These are phyloP conservation scores for Glaucopsyche alexis DNA, from an alignment of 2,888 invertebrate species.

Conservation along the genomic window DNA sequence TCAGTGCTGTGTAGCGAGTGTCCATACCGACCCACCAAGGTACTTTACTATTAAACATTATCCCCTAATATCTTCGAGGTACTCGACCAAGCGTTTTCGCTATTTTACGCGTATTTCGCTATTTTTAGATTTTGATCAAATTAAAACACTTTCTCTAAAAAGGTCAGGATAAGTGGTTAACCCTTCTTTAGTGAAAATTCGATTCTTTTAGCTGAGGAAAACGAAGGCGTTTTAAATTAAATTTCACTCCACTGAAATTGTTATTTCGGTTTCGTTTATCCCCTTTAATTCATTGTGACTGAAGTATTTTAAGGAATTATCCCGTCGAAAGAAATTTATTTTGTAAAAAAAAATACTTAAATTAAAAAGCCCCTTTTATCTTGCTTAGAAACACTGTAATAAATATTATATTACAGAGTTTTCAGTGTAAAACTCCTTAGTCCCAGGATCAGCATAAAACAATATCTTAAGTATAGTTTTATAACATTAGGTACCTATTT, in stretches of 20 bases:
- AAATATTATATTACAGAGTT: neutral
- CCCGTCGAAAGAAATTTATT: neutral
- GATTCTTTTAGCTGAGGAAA: neutral
- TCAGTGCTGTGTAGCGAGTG: conserved; percentile 70
- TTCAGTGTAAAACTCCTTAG: neutral
- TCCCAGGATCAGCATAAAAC: neutral
- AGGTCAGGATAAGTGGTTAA: conserved; percentile 6
- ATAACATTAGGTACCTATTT: neutral
- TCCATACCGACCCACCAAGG: conserved; percentile 58
- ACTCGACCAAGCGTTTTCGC: neutral
- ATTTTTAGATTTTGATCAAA: neutral
- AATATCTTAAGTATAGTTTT: neutral
- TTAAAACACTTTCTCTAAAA: neutral
- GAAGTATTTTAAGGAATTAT: neutral
- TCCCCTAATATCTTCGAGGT: neutral
- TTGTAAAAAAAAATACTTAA: neutral
- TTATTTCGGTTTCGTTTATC: conserved; percentile 6
- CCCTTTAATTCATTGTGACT: conserved; percentile 15
- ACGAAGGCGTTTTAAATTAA: conserved; percentile 6
- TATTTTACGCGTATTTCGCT: neutral
- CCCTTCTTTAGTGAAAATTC: conserved; percentile 3
- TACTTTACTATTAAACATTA: conserved; percentile 41
- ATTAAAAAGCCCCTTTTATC: neutral
- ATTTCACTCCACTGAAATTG: neutral
- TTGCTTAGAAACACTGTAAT: neutral